A percentile compares a stretch with the other conserved stretches of the same genome.
Evolutionary conservation across 2,888 invertebrate genomes (phyloP).

Genomic region (Ernsta delagoae): DNA sequence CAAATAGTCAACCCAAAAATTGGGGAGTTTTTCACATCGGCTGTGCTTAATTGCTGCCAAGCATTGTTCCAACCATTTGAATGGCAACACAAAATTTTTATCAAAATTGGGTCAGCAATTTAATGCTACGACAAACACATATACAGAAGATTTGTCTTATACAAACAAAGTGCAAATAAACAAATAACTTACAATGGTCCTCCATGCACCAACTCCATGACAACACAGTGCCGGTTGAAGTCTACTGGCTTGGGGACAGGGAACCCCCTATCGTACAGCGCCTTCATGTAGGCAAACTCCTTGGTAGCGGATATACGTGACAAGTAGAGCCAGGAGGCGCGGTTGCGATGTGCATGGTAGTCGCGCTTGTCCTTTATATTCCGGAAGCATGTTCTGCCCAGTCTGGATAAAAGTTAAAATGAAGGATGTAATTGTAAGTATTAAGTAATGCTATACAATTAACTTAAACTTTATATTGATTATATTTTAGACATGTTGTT

Average conservation of each 20-base stretch:
- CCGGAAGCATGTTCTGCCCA: constrained; percentile 98
- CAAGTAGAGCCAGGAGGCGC: constrained; percentile 97
- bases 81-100: background rate
- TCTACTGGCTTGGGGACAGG: constrained; percentile 98
- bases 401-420: constrained; percentile 68
- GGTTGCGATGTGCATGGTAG: constrained; percentile 96
- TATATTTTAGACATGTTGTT: no score
- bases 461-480: no score
- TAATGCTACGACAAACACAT: background rate
- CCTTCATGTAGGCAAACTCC: constrained; percentile 99
- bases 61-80: no score
- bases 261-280: constrained; percentile 94
- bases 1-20: no score
- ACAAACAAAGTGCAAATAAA: no score
- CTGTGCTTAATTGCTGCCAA: no score
- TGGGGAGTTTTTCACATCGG: no score
- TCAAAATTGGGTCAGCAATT: background rate
- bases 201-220: constrained; percentile 96
- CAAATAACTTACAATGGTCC: constrained; percentile 88
- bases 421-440: no score
- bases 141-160: no score
- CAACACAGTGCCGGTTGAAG: constrained; percentile 97
- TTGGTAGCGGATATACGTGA: constrained; percentile 98
- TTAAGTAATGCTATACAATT: no score
- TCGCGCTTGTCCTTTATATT: constrained; percentile 98